A percentile compares a stretch with the other conserved stretches of the same genome.
Evolutionary conservation across 2,113 vertebrate species (phyloP).

Genomic region (Lontra canadensis): DNA sequence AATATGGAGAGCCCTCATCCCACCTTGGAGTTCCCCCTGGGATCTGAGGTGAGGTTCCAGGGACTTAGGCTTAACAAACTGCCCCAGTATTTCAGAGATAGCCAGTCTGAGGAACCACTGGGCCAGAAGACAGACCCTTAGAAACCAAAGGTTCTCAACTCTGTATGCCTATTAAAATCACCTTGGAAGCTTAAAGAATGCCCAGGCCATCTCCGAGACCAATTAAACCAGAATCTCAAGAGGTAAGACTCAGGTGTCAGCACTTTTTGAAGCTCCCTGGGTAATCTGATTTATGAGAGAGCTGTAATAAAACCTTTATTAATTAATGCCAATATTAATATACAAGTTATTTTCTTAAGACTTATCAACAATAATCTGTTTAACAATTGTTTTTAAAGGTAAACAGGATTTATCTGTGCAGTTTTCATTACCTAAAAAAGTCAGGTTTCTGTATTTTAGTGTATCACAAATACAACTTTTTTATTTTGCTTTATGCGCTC

Average conservation of each 20-base stretch:
- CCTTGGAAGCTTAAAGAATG: not conserved
- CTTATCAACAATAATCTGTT: not conserved
- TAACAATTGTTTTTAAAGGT: not conserved
- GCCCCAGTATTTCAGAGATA: not conserved
- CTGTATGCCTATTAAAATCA: not conserved
- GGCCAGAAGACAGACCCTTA: not conserved
- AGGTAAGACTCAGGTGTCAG: not conserved
- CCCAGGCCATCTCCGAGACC: not conserved
- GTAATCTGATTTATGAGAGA: slow-evolving; percentile 9
- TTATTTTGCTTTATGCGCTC: slow-evolving; percentile 7
- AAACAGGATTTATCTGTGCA: not conserved
- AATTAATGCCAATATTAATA: not conserved
- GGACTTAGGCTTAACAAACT: not conserved
- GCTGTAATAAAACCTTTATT: not conserved
- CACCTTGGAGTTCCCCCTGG: too few species aligned
- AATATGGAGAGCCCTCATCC: too few species aligned
- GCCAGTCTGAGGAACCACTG: not conserved
- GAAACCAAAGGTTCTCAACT: not conserved
- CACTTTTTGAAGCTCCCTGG: not conserved
- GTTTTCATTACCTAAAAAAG: slow-evolving; percentile 28
- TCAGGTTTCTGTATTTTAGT: not conserved
- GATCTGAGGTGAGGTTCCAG: not conserved
- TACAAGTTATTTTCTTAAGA: slow-evolving; percentile 28
- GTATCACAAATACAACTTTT: slow-evolving; percentile 14
- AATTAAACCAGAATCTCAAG: not conserved